Conservation (phyloP, 2,797 vertebrate genomes). For the Allobates femoralis region DNA sequence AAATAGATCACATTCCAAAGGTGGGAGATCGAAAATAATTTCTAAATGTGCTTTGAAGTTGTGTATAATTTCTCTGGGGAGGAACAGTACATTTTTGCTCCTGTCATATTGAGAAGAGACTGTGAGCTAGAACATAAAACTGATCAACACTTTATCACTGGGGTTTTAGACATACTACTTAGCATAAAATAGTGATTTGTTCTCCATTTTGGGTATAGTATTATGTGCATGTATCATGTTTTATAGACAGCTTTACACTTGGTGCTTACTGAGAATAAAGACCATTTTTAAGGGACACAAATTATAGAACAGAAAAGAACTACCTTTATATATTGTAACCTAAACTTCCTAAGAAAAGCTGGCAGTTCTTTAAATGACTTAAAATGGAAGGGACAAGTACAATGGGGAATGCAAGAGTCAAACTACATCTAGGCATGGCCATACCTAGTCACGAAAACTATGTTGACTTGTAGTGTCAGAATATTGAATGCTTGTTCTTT, state of each 20-base stretch:
- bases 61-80: neutral
- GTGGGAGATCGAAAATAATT: neutral
- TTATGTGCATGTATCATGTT: neutral
- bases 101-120: neutral
- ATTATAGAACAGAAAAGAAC: neutral
- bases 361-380: neutral
- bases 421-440: neutral
- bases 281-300: neutral
- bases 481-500: neutral
- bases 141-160: neutral
- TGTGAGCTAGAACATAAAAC: neutral
- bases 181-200: neutral
- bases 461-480: neutral
- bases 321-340: neutral
- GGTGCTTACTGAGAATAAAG: neutral
- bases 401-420: neutral
- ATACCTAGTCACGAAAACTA: neutral
- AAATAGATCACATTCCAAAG: neutral
- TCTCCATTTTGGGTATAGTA: neutral
- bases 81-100: neutral
- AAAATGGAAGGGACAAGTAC: neutral
- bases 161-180: neutral
- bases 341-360: neutral
- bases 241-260: neutral
- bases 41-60: conserved; percentile 24